These are phyloP conservation scores for Psittacula echo DNA, from an alignment of 2,797 vertebrate species.

Conservation along the genomic window DNA sequence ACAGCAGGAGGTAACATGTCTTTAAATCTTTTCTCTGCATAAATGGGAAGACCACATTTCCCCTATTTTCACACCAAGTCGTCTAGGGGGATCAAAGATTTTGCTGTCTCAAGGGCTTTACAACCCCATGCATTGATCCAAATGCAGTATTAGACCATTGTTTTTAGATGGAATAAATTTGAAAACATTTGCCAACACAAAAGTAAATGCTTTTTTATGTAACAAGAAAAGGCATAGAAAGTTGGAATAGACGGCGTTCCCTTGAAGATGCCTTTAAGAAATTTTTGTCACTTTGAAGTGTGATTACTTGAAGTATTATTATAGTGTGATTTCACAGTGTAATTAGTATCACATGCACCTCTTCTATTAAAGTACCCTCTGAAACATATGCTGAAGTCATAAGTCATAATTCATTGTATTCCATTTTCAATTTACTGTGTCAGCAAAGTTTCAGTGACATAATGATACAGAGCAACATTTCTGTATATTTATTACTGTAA, in stretches of 20 bases:
- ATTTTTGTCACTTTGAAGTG: slow-evolving; percentile 49
- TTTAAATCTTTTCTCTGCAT: slow-evolving; percentile 20
- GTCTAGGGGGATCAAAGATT: background rate
- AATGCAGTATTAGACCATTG: background rate
- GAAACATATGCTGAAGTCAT: slow-evolving; percentile 65
- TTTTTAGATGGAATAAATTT: background rate
- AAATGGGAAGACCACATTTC: background rate
- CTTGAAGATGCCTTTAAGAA: slow-evolving; percentile 15
- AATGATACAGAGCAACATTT: slow-evolving; percentile 47
- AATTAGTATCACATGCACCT: slow-evolving; percentile 60
- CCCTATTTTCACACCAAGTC: background rate
- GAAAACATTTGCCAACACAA: background rate
- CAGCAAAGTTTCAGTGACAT: slow-evolving; percentile 62
- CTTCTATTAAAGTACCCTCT: slow-evolving; percentile 22
- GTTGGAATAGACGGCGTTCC: background rate
- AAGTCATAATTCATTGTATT: slow-evolving; percentile 59
- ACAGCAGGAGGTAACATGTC: background rate
- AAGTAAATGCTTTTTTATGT: background rate
- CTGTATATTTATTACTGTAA: slow-evolving; percentile 64
- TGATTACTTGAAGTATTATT: slow-evolving; percentile 54
- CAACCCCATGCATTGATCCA: background rate
- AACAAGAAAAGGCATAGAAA: background rate
- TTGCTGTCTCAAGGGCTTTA: background rate
- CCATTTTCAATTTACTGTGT: slow-evolving; percentile 45
- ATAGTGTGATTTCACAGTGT: slow-evolving; percentile 41